A percentile compares a stretch with the other conserved stretches of the same genome.
phyloP scores from a whole-genome alignment of 2,113 vertebrate species.

The Ranitomeya imitator region DNA sequence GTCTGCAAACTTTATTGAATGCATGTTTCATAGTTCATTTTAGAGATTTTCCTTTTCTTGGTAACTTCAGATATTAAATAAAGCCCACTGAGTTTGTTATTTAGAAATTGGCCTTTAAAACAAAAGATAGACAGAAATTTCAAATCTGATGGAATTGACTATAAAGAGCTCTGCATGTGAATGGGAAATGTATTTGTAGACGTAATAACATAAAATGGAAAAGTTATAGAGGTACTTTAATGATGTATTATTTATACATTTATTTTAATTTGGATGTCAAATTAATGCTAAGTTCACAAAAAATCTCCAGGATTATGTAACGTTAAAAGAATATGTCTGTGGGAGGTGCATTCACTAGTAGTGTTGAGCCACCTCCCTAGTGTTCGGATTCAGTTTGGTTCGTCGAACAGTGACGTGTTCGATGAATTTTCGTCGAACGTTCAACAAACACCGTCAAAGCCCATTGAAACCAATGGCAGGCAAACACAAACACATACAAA shows the following conservation, averaged over 20 bases:
- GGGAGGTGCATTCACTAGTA: too few relatives aligned
- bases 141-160: not conserved
- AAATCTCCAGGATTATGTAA: not conserved
- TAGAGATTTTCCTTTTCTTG: slow-evolving; percentile 46
- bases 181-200: not conserved
- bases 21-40: slow-evolving; percentile 66
- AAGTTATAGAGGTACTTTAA: not conserved
- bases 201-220: not conserved
- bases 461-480: too few relatives aligned
- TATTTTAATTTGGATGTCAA: not conserved
- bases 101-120: slow-evolving; percentile 8
- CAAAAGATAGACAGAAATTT: not conserved
- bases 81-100: slow-evolving; percentile 8
- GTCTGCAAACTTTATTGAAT: slow-evolving; percentile 72
- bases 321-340: too few relatives aligned
- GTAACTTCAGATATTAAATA: slow-evolving; percentile 38
- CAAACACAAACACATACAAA: too few relatives aligned
- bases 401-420: too few relatives aligned
- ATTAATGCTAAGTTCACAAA: not conserved
- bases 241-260: not conserved
- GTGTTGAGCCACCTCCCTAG: too few relatives aligned
- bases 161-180: not conserved
- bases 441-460: too few relatives aligned
- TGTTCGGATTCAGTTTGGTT: too few relatives aligned
- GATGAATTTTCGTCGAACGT: too few relatives aligned